Percentiles rank a stretch among this genome's conserved stretches.
phyloP scores from a whole-genome alignment of 2,113 vertebrate species.

The Tachysurus fulvidraco region DNA sequence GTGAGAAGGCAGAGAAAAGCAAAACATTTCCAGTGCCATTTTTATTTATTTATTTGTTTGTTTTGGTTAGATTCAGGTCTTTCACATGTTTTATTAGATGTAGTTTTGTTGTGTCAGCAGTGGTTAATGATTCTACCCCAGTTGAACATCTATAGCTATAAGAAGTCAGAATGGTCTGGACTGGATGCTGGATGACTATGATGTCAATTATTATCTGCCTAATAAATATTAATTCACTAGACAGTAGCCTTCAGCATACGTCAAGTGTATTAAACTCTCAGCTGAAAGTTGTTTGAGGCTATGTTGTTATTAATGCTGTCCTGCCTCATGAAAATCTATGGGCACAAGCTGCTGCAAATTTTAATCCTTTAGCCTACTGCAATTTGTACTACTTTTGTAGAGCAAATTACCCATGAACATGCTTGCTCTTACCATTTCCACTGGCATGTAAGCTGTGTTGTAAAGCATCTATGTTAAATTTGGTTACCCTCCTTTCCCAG shows the following conservation, averaged over 20 bases:
- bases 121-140: background rate
- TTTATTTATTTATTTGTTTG: no score
- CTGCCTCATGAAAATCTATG: background rate
- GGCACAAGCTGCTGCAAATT: background rate
- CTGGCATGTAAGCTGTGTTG: background rate
- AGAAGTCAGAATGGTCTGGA: background rate
- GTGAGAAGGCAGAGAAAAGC: background rate
- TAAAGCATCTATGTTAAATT: background rate
- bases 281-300: background rate
- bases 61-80: background rate
- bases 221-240: background rate
- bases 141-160: background rate
- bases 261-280: background rate
- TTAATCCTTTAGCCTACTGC: background rate
- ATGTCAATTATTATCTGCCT: background rate
- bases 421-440: background rate
- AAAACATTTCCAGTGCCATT: background rate
- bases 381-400: background rate
- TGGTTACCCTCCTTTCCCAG: background rate
- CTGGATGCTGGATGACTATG: background rate
- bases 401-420: background rate
- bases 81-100: background rate
- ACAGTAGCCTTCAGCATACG: background rate
- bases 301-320: background rate
- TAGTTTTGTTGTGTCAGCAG: background rate